Evolutionary conservation across 2,888 invertebrate genomes (phyloP).

Genomic region (Cylloceria caligata): DNA sequence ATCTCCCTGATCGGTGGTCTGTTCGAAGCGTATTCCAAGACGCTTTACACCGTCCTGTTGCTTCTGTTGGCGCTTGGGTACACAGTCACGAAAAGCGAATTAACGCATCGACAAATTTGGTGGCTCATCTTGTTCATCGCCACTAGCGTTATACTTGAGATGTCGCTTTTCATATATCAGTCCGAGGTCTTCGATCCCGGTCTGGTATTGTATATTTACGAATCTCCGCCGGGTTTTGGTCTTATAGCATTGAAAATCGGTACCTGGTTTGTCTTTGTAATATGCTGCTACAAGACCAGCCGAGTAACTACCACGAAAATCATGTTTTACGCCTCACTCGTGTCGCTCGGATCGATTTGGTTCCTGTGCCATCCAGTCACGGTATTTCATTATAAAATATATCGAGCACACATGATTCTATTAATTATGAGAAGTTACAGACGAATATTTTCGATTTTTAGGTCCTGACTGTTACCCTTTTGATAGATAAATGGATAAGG

Average conservation of each 20-base stretch:
- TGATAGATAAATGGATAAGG: conserved; percentile 92
- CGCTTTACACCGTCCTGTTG: conserved; percentile 91
- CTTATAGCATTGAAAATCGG: conserved; percentile 90
- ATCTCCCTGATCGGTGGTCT: conserved; percentile 88
- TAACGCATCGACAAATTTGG: conserved; percentile 90
- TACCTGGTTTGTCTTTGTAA: conserved; percentile 92
- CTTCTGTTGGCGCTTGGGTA: conserved; percentile 95
- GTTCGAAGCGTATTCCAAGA: conserved; percentile 90
- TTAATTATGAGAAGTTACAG: background rate
- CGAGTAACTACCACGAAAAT: conserved; percentile 75
- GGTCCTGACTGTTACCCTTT: conserved; percentile 89
- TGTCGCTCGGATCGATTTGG: conserved; percentile 80
- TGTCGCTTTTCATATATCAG: conserved; percentile 92
- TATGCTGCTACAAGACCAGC: conserved; percentile 84
- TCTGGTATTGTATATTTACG: conserved; percentile 94
- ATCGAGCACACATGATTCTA: background rate
- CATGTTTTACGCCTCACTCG: conserved; percentile 78
- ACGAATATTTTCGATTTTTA: conserved; percentile 75
- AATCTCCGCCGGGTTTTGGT: conserved; percentile 95
- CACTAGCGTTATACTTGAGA: conserved; percentile 90
- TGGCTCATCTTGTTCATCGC: conserved; percentile 93
- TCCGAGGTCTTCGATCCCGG: conserved; percentile 96
- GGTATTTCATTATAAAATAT: conserved; percentile 69
- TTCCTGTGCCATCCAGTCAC: conserved; percentile 80
- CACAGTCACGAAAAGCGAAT: conserved; percentile 94